Evolutionary conservation across 1,140 invertebrate genomes (phyloP), one percentile per base, ranked within the genome.

Genomic region (Nasonia vitripennis): DNA sequence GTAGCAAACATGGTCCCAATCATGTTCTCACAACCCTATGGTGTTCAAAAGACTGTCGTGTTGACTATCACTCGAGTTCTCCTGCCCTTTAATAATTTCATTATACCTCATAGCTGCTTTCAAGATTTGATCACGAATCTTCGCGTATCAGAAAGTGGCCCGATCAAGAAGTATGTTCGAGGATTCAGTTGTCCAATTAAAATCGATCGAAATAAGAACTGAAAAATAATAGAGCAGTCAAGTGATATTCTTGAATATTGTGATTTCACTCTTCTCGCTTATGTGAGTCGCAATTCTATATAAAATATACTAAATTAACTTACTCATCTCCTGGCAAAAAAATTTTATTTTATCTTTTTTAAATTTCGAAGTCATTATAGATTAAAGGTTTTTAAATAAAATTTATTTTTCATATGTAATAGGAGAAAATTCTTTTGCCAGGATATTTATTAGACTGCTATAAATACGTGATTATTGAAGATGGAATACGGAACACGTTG

Each of bases 31-130:
- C 92, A 91, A 93, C 90, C 89, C 91, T 89, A 91, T 93, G 92
- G 93, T 94, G 92, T 94, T 93, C 92, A 94, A 94, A 93, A 93
- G 92, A 92, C 90, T 93, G 90, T 93, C 89, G 88, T 92, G 90
- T 92, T 93, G 91, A 92, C 90, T 90, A 88, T 92, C 90, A 86
- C 90, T 90, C 88, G 90, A 90, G 91, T 88, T 89, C 88, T 89
- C 89, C 88, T 86, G 75, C 68, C 85, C 81, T 83, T 83, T 67
- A 79, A 86, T 83, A 79, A 86, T 83, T 86, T 86, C 51, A 31
- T 67, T 80, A 48, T 55, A 79, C 45, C 37, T 80, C 75, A 73
- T 11, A 45, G 31, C 75, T 86, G 78, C 80, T 78, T 45, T n/a
- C 31, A 27, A n/a, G 5, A 62, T 62, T 51, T 78, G 34, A 81